These are phyloP conservation scores for Pantala flavescens DNA, from an alignment of 1,140 invertebrate genomes.

Conservation along the genomic window DNA sequence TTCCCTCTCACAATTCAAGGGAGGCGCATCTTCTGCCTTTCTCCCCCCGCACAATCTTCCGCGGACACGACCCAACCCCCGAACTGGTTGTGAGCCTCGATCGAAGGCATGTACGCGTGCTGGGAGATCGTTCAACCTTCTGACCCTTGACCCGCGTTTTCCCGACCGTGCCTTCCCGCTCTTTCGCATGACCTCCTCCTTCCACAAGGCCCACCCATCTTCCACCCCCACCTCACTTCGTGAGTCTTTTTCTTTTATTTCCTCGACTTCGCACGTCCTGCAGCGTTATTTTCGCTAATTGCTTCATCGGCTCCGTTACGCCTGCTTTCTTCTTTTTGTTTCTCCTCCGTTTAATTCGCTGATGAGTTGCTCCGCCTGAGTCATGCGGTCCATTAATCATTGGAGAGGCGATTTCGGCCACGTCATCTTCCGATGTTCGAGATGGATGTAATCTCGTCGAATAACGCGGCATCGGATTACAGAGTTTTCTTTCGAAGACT, in stretches of 20 bases:
- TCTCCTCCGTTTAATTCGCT: too few species aligned
- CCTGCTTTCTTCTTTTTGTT: too few species aligned
- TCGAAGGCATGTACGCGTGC: conserved; percentile 6
- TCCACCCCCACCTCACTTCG: background rate
- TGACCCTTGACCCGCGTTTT: background rate
- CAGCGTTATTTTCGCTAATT: background rate
- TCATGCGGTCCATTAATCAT: too few species aligned
- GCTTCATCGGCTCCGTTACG: background rate
- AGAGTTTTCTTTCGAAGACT: too few species aligned
- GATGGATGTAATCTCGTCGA: too few species aligned
- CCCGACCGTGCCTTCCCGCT: background rate
- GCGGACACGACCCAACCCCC: background rate
- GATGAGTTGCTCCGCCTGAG: too few species aligned
- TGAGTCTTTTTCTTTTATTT: background rate
- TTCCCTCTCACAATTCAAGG: background rate
- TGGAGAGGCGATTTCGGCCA: too few species aligned
- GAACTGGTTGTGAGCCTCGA: conserved; percentile 7
- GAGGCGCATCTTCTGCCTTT: background rate
- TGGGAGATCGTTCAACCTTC: conserved; percentile 4
- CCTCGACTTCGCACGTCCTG: background rate
- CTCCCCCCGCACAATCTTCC: background rate
- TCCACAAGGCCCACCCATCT: background rate
- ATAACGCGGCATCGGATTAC: too few species aligned
- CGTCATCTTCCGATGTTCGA: too few species aligned
- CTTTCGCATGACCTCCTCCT: background rate